Evolutionary conservation across 1,140 invertebrate genomes (phyloP), one percentile per base, ranked within the genome.

Genomic region (Plectrocnemia conspersa): DNA sequence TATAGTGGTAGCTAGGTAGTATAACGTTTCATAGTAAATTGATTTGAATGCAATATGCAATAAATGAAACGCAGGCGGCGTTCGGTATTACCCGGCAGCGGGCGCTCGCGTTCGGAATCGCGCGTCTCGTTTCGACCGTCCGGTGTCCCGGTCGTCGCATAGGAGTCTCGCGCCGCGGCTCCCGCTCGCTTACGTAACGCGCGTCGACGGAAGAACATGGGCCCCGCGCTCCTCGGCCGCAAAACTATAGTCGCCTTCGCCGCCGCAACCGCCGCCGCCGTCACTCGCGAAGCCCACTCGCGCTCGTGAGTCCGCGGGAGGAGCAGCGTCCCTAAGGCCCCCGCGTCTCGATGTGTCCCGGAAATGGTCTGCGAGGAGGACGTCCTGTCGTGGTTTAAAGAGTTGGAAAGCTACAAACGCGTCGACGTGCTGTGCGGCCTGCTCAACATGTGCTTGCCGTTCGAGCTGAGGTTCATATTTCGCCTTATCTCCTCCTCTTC

Each of bases 371-470:
- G 86, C 83, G 93, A 93, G 82, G 89, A 93, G 82, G 87, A 89
- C 80, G 84, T 90, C 76, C 83, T 89, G 78, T 82, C 81, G 84
- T 93, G 89, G 89, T 94, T 94, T 85, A 89, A 89, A 81, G 85
- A 87, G 82, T 84, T 93, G 76, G 85, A 82, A 80, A 90, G 91
- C 80, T 89, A 90, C 79, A 89, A 91, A 80, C 83, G 93, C 73
- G 89, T 96, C 73, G 91, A 96, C 80, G 83, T 91, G 68, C 89
- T 97, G 85, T 93, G 90, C 82, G 89, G 86, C 70, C 78, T 97
- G 74, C 75, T 96, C 71, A 91, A 93, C 77, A 86, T 91, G 84
- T 96, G 92, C 80, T 77, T 93, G 67, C 91, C 93, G 66, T 89
- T 93, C 74, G 93, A 97, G 81, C 74, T 95, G 65, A 82, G 93